These are phyloP conservation scores for Piliocolobus tephrosceles DNA, from an alignment of 2,113 vertebrate genomes.

Conservation along the genomic window DNA sequence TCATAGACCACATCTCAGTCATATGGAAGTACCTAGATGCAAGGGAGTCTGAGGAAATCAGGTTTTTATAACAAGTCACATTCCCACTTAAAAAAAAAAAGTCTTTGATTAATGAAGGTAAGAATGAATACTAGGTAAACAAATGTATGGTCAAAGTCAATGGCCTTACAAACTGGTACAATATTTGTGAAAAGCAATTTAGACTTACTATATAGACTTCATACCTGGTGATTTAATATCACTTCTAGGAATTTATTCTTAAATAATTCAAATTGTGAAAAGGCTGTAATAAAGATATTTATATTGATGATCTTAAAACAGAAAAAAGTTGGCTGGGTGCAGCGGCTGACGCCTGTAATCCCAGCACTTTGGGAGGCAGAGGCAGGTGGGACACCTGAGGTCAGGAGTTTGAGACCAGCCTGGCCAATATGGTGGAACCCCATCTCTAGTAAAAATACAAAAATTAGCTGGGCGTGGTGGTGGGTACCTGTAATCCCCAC, in stretches of 20 bases:
- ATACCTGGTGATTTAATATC: background rate
- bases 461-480: too few relatives aligned
- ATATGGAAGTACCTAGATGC: background rate
- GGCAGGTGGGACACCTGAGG: too few relatives aligned
- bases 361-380: too few relatives aligned
- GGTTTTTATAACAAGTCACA: background rate
- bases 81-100: background rate
- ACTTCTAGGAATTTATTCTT: background rate
- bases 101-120: background rate
- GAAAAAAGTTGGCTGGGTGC: background rate
- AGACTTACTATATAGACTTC: background rate
- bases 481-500: too few relatives aligned
- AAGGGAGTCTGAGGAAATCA: background rate
- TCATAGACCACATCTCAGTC: background rate
- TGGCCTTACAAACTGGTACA: background rate
- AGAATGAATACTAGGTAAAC: background rate
- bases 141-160: background rate
- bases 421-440: too few relatives aligned
- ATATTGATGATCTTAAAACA: background rate
- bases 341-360: too few relatives aligned
- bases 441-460: too few relatives aligned
- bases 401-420: too few relatives aligned
- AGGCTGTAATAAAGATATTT: background rate
- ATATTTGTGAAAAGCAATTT: conserved; percentile 16
- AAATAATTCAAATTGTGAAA: conserved; percentile 9